Evolutionary conservation across 1,140 invertebrate species (phyloP).

Genomic region (Sycophaga agraensis): DNA sequence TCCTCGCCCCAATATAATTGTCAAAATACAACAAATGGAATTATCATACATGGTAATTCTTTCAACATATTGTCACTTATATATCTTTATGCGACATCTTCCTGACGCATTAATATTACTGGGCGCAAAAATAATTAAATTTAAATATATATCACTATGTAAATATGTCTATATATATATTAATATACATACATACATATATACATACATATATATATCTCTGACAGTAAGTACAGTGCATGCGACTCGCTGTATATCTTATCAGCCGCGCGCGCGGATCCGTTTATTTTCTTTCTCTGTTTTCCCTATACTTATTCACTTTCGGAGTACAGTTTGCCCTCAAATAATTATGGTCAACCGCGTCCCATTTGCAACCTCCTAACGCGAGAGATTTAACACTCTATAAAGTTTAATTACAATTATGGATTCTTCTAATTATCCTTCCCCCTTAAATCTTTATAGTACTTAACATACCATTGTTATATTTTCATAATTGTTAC

Average conservation of each 20-base stretch:
- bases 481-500: neutral
- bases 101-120: too few species aligned
- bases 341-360: neutral
- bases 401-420: slow-evolving; percentile 15
- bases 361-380: slow-evolving; percentile 16
- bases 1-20: neutral
- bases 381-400: neutral
- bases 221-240: slow-evolving; percentile 28
- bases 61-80: slow-evolving; percentile 24
- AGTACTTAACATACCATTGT: neutral
- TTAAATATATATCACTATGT: slow-evolving; percentile 19
- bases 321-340: too few species aligned
- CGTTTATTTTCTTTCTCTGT: slow-evolving; percentile 4
- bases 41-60: slow-evolving; percentile 11
- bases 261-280: slow-evolving; percentile 7
- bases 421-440: slow-evolving; percentile 1
- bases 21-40: neutral
- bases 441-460: neutral
- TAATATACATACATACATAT: too few species aligned
- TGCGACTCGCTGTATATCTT: slow-evolving; percentile 16
- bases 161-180: too few species aligned
- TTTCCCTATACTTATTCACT: neutral
- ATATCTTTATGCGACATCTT: too few species aligned
- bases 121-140: slow-evolving; percentile 12
- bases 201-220: slow-evolving; percentile 13